Evolutionary conservation across 2,797 vertebrate species (phyloP).

Genomic region (Acipenser transmontanus): DNA sequence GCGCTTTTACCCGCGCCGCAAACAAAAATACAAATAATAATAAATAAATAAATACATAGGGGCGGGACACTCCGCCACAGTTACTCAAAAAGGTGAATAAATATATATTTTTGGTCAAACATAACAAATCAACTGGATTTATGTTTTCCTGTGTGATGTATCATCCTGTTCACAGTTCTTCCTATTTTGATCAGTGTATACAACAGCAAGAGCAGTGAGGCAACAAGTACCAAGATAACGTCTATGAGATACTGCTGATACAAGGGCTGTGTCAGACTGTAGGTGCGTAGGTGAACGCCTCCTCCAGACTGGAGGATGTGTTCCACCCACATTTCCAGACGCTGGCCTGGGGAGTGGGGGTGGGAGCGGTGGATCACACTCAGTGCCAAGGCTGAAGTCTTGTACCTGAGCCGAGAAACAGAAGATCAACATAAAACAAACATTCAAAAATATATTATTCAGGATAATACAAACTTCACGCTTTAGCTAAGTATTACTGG

Average conservation of each 20-base stretch:
- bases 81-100: no score
- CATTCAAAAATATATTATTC: no score
- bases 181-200: neutral
- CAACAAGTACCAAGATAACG: constrained; percentile 38
- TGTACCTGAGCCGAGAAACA: constrained; percentile 44
- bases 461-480: no score
- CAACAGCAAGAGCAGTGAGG: constrained; percentile 27
- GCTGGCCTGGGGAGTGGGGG: constrained; percentile 44
- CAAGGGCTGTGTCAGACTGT: constrained; percentile 46
- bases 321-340: constrained; percentile 54
- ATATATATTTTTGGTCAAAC: no score
- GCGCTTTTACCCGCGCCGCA: no score
- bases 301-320: constrained; percentile 49
- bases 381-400: constrained; percentile 42
- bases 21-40: no score
- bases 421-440: neutral
- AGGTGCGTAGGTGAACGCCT: constrained; percentile 47
- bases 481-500: no score
- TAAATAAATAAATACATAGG: no score
- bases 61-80: no score
- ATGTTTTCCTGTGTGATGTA: neutral
- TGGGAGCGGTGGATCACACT: constrained; percentile 51
- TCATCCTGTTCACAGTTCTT: neutral
- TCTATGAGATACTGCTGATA: constrained; percentile 56
- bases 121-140: neutral